Evolutionary conservation across 1,140 invertebrate species (phyloP), one percentile per base, ranked within the genome.

Genomic region (Telenomus remus): DNA sequence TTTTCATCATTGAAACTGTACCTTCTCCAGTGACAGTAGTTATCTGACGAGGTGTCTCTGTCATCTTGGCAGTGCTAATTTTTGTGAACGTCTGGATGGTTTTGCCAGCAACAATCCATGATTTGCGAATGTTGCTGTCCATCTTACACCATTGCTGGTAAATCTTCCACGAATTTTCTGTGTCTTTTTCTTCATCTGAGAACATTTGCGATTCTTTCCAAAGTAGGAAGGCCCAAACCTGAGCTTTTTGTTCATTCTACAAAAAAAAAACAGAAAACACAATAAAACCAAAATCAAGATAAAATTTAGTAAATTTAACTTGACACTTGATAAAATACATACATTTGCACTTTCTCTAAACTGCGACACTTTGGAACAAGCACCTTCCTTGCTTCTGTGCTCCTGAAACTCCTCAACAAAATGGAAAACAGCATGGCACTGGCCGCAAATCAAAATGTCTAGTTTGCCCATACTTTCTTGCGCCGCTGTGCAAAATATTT

Each of bases 141-240:
- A 95, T 91, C 79, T 93, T 92, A 68, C 93, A 93, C 94, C 94
- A 95, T 77, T 92, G 91, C 78, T 95, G 93, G 84, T 95, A 95
- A 0, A 95, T 83, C 53, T 92, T 91, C 94, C 94, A 95, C 1
- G 93, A 92, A 76, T 92, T 91, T 14, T 83, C 87, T 0, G 78
- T 75, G 37, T 87, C 85, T 39, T 83, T 87, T 51, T 90, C 89
- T 39, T 86, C 84, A 4, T 88, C 87, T 64, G 90, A 89, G 43
- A 91, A 90, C 11, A 90, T 89, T 73, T 91, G 91, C 6, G 91
- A 91, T 80, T 91, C 91, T 81, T 95, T 95, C 94, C 94, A 95
- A 16, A 95, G 79, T 9, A 94, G 88, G 83, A 95, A 95, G 46
- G 93, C 94, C 94, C 94, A 95, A 1, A 95, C 92, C 87, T 94